These are phyloP conservation scores for Empidonax alnorum DNA, from an alignment of 2,113 vertebrate species.

Conservation along the genomic window DNA sequence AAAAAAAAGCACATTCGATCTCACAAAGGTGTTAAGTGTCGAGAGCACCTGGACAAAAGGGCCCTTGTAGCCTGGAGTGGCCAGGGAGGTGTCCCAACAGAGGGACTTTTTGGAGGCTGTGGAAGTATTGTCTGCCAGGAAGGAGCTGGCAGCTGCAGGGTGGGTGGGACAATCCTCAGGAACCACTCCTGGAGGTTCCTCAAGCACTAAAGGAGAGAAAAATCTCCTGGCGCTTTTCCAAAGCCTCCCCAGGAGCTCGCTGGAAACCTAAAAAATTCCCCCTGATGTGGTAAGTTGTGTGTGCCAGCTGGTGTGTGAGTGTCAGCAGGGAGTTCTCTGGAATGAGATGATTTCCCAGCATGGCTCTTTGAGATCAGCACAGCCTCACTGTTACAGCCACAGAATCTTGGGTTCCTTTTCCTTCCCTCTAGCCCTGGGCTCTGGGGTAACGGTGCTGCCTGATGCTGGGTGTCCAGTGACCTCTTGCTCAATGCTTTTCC, in stretches of 20 bases:
- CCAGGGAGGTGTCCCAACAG: rapidly evolving
- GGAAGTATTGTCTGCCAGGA: rapidly evolving
- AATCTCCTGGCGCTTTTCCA: background rate
- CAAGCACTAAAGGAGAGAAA: background rate
- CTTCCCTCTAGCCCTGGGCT: background rate
- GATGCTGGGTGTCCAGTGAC: background rate
- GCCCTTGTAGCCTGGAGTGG: background rate
- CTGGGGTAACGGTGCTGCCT: rapidly evolving
- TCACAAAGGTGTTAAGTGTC: background rate
- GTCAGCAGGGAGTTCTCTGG: background rate
- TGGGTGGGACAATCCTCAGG: background rate
- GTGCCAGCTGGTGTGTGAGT: rapidly evolving
- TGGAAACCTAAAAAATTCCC: background rate
- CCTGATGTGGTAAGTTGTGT: rapidly evolving
- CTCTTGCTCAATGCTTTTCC: background rate
- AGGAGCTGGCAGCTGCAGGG: background rate
- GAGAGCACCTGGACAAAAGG: background rate
- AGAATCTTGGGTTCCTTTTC: background rate
- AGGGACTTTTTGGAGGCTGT: background rate
- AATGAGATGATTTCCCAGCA: background rate
- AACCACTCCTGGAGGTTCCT: background rate
- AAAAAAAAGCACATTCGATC: background rate
- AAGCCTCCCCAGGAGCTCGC: rapidly evolving
- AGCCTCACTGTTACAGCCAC: background rate
- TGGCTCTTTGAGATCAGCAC: rapidly evolving